phyloP scores from a whole-genome alignment of 2,113 vertebrate species.

The Thamnophis sirtalis region DNA sequence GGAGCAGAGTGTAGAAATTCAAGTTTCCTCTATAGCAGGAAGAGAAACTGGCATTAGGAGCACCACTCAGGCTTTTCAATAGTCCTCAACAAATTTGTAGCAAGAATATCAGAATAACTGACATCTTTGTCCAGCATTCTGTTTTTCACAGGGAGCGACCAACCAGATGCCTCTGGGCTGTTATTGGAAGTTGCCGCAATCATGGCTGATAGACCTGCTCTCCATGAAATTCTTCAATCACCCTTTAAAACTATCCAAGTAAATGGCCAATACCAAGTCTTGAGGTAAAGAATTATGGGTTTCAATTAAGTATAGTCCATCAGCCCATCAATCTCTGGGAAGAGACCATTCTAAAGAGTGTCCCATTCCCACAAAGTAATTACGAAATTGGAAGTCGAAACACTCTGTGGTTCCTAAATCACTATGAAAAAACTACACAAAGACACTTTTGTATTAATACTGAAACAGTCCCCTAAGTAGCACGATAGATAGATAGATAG shows the following conservation, averaged over 20 bases:
- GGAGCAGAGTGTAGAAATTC: not conserved
- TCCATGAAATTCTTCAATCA: not conserved
- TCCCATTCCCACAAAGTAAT: not conserved
- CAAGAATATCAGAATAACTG: not conserved
- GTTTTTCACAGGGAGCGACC: not conserved
- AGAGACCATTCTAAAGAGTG: not conserved
- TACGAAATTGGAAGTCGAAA: not conserved
- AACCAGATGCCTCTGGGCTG: not conserved
- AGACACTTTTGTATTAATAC: not conserved
- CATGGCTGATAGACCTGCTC: not conserved
- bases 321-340: not conserved
- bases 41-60: not conserved
- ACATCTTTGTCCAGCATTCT: not conserved
- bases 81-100: not conserved
- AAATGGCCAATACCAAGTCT: not conserved
- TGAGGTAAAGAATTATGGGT: not conserved
- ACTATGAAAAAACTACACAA: not conserved
- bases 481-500: not conserved
- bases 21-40: not conserved
- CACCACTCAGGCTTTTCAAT: not conserved
- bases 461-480: not conserved
- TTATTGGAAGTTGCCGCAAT: not conserved
- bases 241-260: not conserved
- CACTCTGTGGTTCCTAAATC: not conserved
- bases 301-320: not conserved